These are phyloP conservation scores for Drosophila incognita DNA, from an alignment of 2,888 invertebrate species.

Conservation along the genomic window DNA sequence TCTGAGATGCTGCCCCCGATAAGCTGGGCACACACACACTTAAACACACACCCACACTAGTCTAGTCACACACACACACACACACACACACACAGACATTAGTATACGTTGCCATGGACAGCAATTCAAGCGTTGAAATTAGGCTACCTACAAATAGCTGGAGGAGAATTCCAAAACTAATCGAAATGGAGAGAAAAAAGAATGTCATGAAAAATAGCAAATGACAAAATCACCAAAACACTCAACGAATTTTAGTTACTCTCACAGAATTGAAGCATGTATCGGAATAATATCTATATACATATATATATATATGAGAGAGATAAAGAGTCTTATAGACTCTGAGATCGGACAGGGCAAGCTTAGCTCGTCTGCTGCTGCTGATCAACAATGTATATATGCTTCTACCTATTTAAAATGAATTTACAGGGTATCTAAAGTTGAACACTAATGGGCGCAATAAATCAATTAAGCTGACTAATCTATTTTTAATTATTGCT, in stretches of 20 bases:
- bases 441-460: neutral
- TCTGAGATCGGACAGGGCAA: neutral
- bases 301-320: neutral
- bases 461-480: neutral
- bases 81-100: conserved; percentile 2
- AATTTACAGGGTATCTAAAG: neutral
- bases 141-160: conserved; percentile 70
- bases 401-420: neutral
- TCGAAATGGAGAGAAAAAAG: neutral
- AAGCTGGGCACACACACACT: conserved; percentile 57
- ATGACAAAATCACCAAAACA: conserved; percentile 2
- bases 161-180: conserved; percentile 33
- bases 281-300: neutral
- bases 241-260: neutral
- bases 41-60: conserved; percentile 4
- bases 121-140: conserved; percentile 81
- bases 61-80: conserved; percentile 8
- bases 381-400: neutral
- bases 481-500: neutral
- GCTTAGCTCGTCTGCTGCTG: fast-evolving
- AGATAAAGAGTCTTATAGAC: neutral
- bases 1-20: conserved; percentile 68
- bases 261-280: neutral
- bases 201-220: conserved; percentile 3
- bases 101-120: conserved; percentile 34